Conservation (phyloP, 1,140 invertebrate genomes). For the Chironomus striatipennis region DNA sequence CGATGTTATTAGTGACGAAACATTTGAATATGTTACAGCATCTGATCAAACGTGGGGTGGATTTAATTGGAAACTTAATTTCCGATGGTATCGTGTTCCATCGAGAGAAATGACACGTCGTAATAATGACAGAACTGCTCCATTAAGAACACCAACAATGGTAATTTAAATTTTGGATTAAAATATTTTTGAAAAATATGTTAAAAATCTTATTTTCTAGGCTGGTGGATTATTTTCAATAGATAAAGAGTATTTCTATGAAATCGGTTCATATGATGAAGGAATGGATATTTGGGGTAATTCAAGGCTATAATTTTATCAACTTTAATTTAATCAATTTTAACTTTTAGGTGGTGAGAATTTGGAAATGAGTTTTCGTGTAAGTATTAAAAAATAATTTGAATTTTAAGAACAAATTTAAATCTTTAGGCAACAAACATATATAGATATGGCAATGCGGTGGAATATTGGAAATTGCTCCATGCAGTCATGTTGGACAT, state of each 20-base stretch:
- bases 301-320: not conserved
- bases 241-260: slow-evolving; percentile 93
- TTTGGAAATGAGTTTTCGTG: slow-evolving; percentile 97
- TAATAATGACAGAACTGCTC: slow-evolving; percentile 79
- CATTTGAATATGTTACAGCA: slow-evolving; percentile 91
- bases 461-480: slow-evolving; percentile 89
- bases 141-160: slow-evolving; percentile 93
- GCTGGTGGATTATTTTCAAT: slow-evolving; percentile 98
- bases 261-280: slow-evolving; percentile 94
- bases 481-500: slow-evolving; percentile 94
- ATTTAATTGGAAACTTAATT: slow-evolving; percentile 98
- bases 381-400: slow-evolving; percentile 45
- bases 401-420: slow-evolving; percentile 29
- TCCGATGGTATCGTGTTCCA: slow-evolving; percentile 93
- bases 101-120: slow-evolving; percentile 88
- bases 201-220: not conserved
- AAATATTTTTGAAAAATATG: not conserved
- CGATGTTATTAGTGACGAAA: slow-evolving; percentile 96
- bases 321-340: not conserved
- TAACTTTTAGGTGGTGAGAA: slow-evolving; percentile 69
- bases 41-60: slow-evolving; percentile 96
- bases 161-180: not conserved
- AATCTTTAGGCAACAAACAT: not conserved
- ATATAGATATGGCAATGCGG: slow-evolving; percentile 95
- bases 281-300: slow-evolving; percentile 98